These are phyloP conservation scores for Chrysochloris asiatica DNA, from an alignment of 2,113 vertebrate species.

Conservation along the genomic window DNA sequence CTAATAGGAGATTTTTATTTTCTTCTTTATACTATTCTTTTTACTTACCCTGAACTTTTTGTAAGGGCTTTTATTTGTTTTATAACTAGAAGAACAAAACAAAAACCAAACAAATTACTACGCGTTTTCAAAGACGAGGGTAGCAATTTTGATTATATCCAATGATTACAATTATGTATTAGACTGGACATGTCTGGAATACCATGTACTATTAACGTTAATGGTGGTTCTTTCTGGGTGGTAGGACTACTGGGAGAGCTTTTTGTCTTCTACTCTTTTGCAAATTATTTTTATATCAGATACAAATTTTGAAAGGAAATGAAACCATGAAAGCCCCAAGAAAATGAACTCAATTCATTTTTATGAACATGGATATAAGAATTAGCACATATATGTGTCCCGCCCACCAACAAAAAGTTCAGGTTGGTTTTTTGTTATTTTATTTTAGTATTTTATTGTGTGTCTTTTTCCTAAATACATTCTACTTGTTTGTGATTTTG, in stretches of 20 bases:
- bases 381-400: background rate
- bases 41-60: slow-evolving; percentile 32
- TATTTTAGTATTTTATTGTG: slow-evolving; percentile 75
- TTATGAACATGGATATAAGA: background rate
- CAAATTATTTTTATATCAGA: slow-evolving; percentile 35
- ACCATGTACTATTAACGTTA: background rate
- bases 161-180: slow-evolving; percentile 27
- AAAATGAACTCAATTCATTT: background rate
- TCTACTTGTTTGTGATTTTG: background rate
- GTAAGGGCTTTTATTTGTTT: background rate
- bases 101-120: background rate
- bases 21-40: slow-evolving; percentile 20
- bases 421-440: slow-evolving; percentile 66
- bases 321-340: slow-evolving; percentile 5
- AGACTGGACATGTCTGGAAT: background rate
- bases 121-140: slow-evolving; percentile 48
- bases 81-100: background rate
- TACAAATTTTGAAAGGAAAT: background rate
- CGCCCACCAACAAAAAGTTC: slow-evolving; percentile 48
- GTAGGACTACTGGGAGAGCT: background rate
- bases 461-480: slow-evolving; percentile 53
- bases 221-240: background rate
- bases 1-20: background rate
- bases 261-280: background rate
- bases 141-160: slow-evolving; percentile 16